Base-by-base conservation (phyloP, 2,797 vertebrate species). In the Luscinia luscinia region DNA sequence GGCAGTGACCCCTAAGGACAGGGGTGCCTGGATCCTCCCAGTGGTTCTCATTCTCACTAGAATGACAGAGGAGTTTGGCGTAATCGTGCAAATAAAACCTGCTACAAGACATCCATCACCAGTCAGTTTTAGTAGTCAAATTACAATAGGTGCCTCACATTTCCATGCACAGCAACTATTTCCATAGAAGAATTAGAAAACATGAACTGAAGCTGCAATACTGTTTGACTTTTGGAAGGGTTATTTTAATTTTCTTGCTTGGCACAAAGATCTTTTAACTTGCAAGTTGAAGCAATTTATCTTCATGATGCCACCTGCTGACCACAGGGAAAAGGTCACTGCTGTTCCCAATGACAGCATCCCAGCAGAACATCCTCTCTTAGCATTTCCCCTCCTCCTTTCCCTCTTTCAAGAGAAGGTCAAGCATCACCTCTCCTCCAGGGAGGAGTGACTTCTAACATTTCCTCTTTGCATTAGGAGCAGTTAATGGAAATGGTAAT, bases 291-390 rank as follows among this genome's bases (percentile, higher is more conserved):
- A 96, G 91, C 68, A 26, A 95, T 96, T 96, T 91, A 62, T 96
- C 93, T 97, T 90, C 75, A 86, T 64, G 80, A 90, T 93, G 83
- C 76, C 92, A 79, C 83, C 79, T 93, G 79, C 89, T 92, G 95
- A 95, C 91, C 94, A 91, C 69, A 36, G 79, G 84, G 76, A 96
- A 94, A 94, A 96, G 93, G 95, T 94, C 93, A 90, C 59, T 62
- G 63, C 67, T 95, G 52, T 76, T 93, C 80, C 59, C 80, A 88
- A 1, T 82, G 91, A 88, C 89, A 94, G 82, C 30, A 67, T 55
- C 77, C 87, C 83, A 88, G 92, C 49, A 94, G 87, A 93, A 40
- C 77, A 79, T 36, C 70, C 67, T 88, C 73, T 88, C 69, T 54
- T 78, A 67, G 49, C 83, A 74, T 87, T 95, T 92, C 86, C 75